A percentile compares a stretch with the other conserved stretches of the same genome.
Conservation (phyloP, 2,113 vertebrate genomes). For the Rhea pennata region DNA sequence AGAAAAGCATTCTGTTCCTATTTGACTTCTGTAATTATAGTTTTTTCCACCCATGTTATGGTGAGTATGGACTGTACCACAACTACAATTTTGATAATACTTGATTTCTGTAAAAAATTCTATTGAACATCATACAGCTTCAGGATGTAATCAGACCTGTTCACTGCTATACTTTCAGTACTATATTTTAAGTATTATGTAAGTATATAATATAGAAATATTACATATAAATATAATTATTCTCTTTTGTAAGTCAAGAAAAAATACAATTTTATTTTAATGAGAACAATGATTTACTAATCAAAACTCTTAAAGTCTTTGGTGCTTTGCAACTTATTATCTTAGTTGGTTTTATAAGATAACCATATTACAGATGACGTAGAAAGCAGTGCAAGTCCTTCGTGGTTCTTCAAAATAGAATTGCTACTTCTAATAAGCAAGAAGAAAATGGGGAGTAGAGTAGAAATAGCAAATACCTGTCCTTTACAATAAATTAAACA, state of each 20-base stretch:
- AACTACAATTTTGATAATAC: neutral
- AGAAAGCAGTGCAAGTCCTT: neutral
- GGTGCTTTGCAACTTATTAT: neutral
- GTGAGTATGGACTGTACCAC: neutral
- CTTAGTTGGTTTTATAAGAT: neutral
- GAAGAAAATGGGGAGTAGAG: neutral
- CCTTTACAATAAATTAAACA: conserved; percentile 34
- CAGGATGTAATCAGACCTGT: conserved; percentile 17
- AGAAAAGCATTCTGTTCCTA: neutral
- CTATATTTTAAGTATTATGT: neutral
- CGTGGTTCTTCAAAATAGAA: neutral
- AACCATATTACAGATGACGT: neutral
- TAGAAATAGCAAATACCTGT: conserved; percentile 3
- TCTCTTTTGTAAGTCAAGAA: neutral
- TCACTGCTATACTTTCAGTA: neutral
- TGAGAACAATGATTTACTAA: neutral
- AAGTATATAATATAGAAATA: neutral
- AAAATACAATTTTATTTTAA: neutral
- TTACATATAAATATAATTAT: neutral
- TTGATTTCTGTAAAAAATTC: neutral
- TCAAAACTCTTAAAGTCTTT: neutral
- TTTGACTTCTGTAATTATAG: neutral
- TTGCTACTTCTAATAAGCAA: neutral
- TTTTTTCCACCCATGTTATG: neutral
- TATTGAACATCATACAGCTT: neutral